Conservation (phyloP, 2,888 invertebrate species). For the Athripsodes cinereus region DNA sequence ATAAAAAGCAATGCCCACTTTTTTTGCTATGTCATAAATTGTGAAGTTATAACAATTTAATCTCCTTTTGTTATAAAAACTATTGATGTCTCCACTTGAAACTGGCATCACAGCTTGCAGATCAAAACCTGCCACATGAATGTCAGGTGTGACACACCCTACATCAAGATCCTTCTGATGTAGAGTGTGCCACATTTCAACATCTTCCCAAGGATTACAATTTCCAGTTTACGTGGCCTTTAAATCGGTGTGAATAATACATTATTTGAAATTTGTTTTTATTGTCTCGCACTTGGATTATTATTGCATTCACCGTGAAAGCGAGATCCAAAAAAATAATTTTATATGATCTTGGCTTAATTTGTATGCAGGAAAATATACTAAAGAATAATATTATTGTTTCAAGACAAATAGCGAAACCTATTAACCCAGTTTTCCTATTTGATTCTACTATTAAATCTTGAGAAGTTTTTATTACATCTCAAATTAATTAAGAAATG, state of each 20-base stretch:
- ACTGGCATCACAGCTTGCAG: too few relatives aligned
- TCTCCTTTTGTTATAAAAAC: too few relatives aligned
- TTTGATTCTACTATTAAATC: neutral
- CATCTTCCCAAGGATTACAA: neutral
- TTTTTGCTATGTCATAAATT: too few relatives aligned
- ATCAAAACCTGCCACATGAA: too few relatives aligned
- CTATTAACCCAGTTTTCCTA: neutral
- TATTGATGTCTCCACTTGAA: too few relatives aligned
- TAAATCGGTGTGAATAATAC: neutral
- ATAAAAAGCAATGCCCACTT: too few relatives aligned
- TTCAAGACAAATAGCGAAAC: neutral
- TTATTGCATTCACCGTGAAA: slow-evolving; percentile 1
- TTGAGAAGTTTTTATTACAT: neutral
- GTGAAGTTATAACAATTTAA: too few relatives aligned
- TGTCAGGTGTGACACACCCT: too few relatives aligned
- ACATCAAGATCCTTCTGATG: too few relatives aligned
- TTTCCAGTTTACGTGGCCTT: neutral
- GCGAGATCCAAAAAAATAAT: neutral
- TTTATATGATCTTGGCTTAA: neutral
- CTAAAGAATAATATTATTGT: neutral
- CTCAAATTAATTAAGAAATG: neutral
- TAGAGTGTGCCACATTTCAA: neutral
- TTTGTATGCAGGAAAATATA: slow-evolving; percentile 1
- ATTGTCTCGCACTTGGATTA: slow-evolving; percentile 3
- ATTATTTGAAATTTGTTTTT: neutral